Evolutionary conservation across 2,113 vertebrate species (phyloP).

Genomic region (Ammodramus savannarum): DNA sequence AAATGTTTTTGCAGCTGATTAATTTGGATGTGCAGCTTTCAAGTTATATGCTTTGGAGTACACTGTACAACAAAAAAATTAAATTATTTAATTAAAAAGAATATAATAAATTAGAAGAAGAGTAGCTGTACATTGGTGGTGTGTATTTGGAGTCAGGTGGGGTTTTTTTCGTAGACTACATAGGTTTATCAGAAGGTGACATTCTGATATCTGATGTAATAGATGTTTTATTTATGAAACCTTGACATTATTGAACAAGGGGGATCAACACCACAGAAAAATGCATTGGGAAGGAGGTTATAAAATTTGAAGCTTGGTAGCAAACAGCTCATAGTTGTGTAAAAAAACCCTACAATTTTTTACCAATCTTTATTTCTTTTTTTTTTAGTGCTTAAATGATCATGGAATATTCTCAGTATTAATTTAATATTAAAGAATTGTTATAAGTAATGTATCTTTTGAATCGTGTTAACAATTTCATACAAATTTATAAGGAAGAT

Average conservation of each 20-base stretch:
- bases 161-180: background rate
- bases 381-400: background rate
- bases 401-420: background rate
- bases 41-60: background rate
- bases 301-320: background rate
- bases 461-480: background rate
- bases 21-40: background rate
- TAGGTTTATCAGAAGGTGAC: background rate
- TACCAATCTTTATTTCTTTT: background rate
- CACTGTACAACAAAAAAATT: background rate
- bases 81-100: background rate
- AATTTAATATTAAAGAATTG: background rate
- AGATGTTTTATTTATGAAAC: conserved; percentile 67
- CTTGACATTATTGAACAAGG: conserved; percentile 50
- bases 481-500: background rate
- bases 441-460: background rate
- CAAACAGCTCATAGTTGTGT: background rate
- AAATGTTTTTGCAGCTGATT: background rate
- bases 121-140: background rate
- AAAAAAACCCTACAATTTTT: background rate
- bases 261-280: conserved; percentile 16
- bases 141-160: background rate
- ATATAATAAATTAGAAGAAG: background rate
- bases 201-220: conserved; percentile 20
- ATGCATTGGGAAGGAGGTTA: conserved; percentile 20